A percentile compares a stretch with the other conserved stretches of the same genome.
phyloP scores from a whole-genome alignment of 2,888 invertebrate species.

The Ethmia dodecea region DNA sequence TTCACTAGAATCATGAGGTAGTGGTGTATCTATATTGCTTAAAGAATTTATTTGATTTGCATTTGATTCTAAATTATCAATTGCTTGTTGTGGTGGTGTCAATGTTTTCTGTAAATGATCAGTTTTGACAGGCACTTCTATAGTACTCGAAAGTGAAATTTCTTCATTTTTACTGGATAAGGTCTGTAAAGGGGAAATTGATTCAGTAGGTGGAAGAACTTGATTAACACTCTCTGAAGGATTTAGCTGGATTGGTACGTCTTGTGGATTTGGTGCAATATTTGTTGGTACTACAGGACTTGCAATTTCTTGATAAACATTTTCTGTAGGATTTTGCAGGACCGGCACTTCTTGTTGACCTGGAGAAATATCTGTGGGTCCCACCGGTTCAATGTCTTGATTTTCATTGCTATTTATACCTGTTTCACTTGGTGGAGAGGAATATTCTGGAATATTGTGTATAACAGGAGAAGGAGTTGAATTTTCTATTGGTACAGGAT shows the following conservation, averaged over 20 bases:
- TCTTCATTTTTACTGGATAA: slow-evolving; percentile 24
- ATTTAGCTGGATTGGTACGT: too few species aligned
- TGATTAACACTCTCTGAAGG: background rate
- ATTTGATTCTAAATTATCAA: background rate
- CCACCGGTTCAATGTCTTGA: too few species aligned
- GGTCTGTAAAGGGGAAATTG: slow-evolving; percentile 20
- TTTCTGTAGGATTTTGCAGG: too few species aligned
- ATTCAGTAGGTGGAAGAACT: background rate
- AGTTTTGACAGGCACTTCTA: slow-evolving; percentile 33
- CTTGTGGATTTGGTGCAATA: too few species aligned
- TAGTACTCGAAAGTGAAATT: slow-evolving; percentile 13
- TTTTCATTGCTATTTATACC: too few species aligned
- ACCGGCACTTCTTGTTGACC: too few species aligned
- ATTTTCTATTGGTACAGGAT: background rate
- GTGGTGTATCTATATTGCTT: slow-evolving; percentile 22
- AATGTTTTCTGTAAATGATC: slow-evolving; percentile 27
- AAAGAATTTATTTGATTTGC: slow-evolving; percentile 22
- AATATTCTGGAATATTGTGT: too few species aligned
- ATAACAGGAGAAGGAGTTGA: too few species aligned
- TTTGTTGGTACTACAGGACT: too few species aligned
- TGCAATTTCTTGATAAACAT: too few species aligned
- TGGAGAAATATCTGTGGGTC: too few species aligned
- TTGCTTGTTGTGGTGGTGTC: slow-evolving; percentile 25
- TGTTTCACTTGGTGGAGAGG: too few species aligned
- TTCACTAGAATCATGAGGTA: slow-evolving; percentile 20